Base-by-base conservation (phyloP, 2,888 invertebrate species). In the Aphodius granarius region DNA sequence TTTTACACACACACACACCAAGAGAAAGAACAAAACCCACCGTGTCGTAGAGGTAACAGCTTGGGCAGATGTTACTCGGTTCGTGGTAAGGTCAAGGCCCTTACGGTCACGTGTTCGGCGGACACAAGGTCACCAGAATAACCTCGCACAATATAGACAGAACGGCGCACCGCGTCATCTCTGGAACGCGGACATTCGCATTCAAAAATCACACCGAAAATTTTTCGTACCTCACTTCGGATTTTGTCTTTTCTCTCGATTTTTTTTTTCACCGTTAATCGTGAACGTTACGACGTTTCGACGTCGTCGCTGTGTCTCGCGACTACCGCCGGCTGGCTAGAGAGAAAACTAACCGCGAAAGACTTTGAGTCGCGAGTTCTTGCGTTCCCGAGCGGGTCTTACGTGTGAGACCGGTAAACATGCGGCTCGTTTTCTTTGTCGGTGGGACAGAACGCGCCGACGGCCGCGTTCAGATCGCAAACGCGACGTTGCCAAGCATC, bases 61-160 rank as follows among this genome's bases (percentile, higher is more conserved):
- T 71, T 71, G 20, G 19, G 66, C 43, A 65, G 66, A 43, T 75
- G 79, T 81, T 75, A 79, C 43, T 43, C 43, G 9, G 43, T 43
- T 43, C 43, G 78, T 80, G 81, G 77, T 83, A 88, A 89, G 89
- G 89, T 89, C 89, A 89, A 89, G 89, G 89, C 89, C 89, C 89
- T 88, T 83, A n/a, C n/a, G 85, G 86, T 89, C 89, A 89, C 89
- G 89, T 89, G 89, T 86, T 86, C 86, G 13, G 43, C 43, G 83
- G 84, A 85, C 87, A 87, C 89, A 89, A 89, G 89, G 89, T 89
- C 89, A 86, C 81, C 75, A 81, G 81, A 81, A 81, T 79, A 81
- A 76, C 78, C 79, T 78, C 77, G 81, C 80, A 81, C 83, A 83
- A 83, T 82, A 81, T n/a, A n/a, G n/a, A n/a, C n/a, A n/a, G n/a